Evolutionary conservation across 2,113 vertebrate genomes (phyloP).

Genomic region (Mormoops blainvillei): DNA sequence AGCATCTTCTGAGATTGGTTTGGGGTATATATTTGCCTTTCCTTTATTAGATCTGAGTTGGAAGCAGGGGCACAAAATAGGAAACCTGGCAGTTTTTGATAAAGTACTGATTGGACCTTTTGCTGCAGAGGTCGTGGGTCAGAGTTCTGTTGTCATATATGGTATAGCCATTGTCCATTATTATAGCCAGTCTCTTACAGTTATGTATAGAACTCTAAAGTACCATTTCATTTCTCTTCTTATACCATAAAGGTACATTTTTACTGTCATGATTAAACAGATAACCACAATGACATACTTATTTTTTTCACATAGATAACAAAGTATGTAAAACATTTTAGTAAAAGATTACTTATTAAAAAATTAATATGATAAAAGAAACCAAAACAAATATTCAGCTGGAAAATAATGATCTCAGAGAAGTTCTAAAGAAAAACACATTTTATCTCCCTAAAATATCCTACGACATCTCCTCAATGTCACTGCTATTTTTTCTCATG

Average conservation of each 20-base stretch:
- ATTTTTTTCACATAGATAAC: not conserved
- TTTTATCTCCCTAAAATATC: not conserved
- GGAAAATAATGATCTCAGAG: not conserved
- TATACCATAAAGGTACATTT: not conserved
- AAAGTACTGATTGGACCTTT: not conserved
- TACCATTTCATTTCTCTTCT: not conserved
- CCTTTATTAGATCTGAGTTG: not conserved
- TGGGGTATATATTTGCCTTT: not conserved
- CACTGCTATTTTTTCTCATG: not conserved
- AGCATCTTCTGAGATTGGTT: not conserved
- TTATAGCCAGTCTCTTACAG: not conserved
- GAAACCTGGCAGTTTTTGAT: not conserved
- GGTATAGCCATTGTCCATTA: not conserved
- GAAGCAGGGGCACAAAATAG: not conserved
- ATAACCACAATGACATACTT: not conserved
- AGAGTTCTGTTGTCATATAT: not conserved
- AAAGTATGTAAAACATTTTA: constrained; percentile 17
- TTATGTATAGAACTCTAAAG: not conserved
- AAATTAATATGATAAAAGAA: not conserved
- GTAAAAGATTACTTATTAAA: not conserved
- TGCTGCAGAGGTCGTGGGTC: not conserved
- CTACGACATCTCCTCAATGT: not conserved
- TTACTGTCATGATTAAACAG: not conserved
- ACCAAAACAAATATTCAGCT: not conserved
- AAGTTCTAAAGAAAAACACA: not conserved